phyloP scores from a whole-genome alignment of 2,113 vertebrate species.

The Rhinoptilus africanus region DNA sequence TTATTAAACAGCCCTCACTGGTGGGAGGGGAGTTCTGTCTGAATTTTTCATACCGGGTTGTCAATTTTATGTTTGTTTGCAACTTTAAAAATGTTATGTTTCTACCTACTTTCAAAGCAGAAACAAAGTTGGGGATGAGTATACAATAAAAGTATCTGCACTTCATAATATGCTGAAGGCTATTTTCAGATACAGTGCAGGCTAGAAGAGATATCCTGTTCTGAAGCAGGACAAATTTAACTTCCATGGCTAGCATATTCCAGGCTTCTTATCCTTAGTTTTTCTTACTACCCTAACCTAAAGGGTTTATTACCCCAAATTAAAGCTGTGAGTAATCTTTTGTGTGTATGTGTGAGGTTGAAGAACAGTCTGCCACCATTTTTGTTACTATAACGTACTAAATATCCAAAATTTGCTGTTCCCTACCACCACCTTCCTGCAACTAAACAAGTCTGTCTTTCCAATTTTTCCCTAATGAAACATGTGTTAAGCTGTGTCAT shows the following conservation, averaged over 20 bases:
- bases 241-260: not conserved
- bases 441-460: not conserved
- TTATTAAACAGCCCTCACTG: not conserved
- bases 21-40: slow-evolving; percentile 1
- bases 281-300: not conserved
- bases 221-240: not conserved
- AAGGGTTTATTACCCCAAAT: not conserved
- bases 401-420: not conserved
- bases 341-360: not conserved
- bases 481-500: not conserved
- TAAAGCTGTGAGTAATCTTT: slow-evolving; percentile 18
- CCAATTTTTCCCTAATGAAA: not conserved
- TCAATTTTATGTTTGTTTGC: not conserved
- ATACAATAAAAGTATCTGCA: not conserved
- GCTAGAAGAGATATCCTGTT: not conserved
- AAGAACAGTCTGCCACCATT: not conserved
- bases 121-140: not conserved
- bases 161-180: not conserved
- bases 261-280: not conserved
- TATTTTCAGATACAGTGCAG: not conserved
- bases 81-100: not conserved
- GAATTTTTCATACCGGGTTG: not conserved
- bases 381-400: not conserved
- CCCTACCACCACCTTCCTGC: not conserved
- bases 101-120: not conserved